Percentiles rank a stretch among this genome's conserved stretches.
These are phyloP conservation scores for Lypha dubia DNA, from an alignment of 2,888 invertebrate genomes.

Conservation along the genomic window DNA sequence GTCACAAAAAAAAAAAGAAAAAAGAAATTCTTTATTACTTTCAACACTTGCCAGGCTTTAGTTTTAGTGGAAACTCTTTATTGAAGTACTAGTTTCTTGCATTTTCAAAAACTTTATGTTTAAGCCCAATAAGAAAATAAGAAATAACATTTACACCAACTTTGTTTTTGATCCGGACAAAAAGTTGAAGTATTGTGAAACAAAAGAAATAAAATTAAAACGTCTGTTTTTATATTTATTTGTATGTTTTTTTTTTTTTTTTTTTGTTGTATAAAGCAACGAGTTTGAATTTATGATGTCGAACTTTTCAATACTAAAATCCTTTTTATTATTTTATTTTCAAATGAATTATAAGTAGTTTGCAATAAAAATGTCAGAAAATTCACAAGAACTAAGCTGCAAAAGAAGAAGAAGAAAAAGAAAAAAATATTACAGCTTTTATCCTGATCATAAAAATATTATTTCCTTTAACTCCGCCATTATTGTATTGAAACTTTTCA, in stretches of 20 bases:
- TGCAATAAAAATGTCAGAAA: slow-evolving; percentile 75
- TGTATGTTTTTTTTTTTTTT: neutral
- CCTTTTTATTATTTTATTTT: slow-evolving; percentile 36
- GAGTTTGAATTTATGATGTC: slow-evolving; percentile 64
- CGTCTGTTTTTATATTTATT: neutral
- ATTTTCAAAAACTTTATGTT: slow-evolving; percentile 33
- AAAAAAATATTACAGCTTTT: slow-evolving; percentile 50
- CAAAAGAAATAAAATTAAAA: slow-evolving; percentile 28
- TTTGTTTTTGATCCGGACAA: slow-evolving; percentile 49
- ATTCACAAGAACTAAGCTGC: slow-evolving; percentile 43
- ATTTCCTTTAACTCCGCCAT: slow-evolving; percentile 34
- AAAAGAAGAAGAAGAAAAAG: too few species aligned
- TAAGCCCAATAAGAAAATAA: slow-evolving; percentile 41
- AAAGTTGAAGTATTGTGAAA: slow-evolving; percentile 33
- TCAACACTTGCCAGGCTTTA: slow-evolving; percentile 69
- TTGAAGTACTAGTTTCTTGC: neutral
- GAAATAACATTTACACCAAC: slow-evolving; percentile 55
- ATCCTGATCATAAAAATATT: slow-evolving; percentile 45
- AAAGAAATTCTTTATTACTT: slow-evolving; percentile 59
- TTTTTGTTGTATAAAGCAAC: neutral
- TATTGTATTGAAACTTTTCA: slow-evolving; percentile 38
- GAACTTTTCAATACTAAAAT: slow-evolving; percentile 58
- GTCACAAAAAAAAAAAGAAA: too few species aligned
- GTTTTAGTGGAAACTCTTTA: slow-evolving; percentile 39
- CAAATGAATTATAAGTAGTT: slow-evolving; percentile 71